Conservation (phyloP, 2,797 vertebrate genomes). For the Peromyscus melanophrys region DNA sequence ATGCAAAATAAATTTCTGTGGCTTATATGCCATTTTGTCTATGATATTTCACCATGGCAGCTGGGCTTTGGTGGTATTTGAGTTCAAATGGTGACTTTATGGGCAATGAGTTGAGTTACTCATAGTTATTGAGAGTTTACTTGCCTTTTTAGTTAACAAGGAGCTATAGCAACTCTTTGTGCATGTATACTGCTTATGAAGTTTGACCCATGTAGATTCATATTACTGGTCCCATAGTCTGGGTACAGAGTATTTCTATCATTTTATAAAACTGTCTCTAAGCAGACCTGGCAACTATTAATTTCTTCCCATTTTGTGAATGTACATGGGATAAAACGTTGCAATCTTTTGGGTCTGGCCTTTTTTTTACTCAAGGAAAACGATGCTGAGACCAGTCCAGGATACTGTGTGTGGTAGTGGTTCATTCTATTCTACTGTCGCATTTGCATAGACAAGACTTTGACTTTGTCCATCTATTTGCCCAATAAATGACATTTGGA, state of each 20-base stretch:
- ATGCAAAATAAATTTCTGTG: neutral
- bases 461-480: neutral
- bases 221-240: neutral
- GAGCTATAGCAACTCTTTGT: neutral
- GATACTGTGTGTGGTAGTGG: neutral
- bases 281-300: neutral
- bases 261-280: neutral
- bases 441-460: neutral
- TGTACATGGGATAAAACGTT: neutral
- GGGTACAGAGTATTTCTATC: neutral
- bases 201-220: neutral
- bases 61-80: neutral
- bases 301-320: neutral
- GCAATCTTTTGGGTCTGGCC: neutral
- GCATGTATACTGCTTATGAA: neutral
- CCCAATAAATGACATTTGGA: neutral
- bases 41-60: neutral
- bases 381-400: neutral
- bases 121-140: neutral
- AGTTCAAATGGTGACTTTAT: neutral
- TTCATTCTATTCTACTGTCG: neutral
- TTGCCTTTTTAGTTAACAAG: constrained; percentile 11
- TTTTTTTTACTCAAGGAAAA: constrained; percentile 24
- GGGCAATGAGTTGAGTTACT: neutral
- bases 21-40: neutral